Conservation (phyloP, 2,797 vertebrate genomes). For the Betta splendens region DNA sequence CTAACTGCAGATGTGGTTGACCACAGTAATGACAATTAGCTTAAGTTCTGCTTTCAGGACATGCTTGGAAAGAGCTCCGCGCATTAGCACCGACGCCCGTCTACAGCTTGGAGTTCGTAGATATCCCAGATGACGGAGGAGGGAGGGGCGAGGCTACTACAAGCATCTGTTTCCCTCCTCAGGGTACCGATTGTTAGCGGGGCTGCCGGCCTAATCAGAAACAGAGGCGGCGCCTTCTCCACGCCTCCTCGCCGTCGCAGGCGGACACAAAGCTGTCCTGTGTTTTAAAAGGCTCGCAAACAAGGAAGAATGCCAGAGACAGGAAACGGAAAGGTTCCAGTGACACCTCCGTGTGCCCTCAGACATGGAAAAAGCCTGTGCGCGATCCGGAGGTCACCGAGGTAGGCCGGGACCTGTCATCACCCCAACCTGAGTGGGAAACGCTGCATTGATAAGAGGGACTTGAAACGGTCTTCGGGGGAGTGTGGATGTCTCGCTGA, state of each 20-base stretch:
- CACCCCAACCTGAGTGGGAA: constrained; percentile 46
- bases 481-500: neutral
- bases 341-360: constrained; percentile 71
- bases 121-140: constrained; percentile 41
- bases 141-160: constrained; percentile 49
- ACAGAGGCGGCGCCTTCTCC: constrained; percentile 76
- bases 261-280: constrained; percentile 86
- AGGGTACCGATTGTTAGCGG: constrained; percentile 48
- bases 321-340: constrained; percentile 67
- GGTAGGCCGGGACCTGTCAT: constrained; percentile 44
- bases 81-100: constrained; percentile 66
- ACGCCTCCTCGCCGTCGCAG: constrained; percentile 64
- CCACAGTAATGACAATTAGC: constrained; percentile 71
- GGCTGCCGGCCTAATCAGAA: constrained; percentile 80
- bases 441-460: constrained; percentile 18
- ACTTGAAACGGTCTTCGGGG: constrained; percentile 7
- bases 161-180: constrained; percentile 51
- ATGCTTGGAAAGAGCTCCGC: constrained; percentile 43
- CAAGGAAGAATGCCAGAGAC: constrained; percentile 74
- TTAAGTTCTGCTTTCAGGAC: constrained; percentile 57
- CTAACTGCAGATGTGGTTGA: constrained; percentile 70
- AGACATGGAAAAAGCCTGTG: constrained; percentile 56
- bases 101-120: constrained; percentile 59
- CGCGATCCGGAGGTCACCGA: constrained; percentile 53
- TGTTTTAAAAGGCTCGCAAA: constrained; percentile 76